Conservation (phyloP, 1,140 invertebrate species). For the Drosophila aff. region DNA sequence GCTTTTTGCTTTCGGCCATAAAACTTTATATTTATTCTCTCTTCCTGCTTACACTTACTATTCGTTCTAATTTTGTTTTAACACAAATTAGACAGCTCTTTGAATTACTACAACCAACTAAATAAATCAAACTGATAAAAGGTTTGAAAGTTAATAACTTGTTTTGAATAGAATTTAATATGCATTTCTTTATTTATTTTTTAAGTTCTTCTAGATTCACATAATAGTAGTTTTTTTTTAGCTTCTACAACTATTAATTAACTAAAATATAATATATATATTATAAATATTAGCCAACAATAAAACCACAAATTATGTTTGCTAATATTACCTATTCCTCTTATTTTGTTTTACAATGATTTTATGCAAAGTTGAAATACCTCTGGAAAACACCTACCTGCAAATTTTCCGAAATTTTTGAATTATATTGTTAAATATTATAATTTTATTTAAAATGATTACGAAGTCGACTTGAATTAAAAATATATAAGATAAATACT, state of each 20-base stretch:
- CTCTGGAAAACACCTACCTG: neutral
- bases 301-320: neutral
- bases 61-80: neutral
- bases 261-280: too few relatives aligned
- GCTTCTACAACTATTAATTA: neutral
- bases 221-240: too few relatives aligned
- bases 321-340: too few relatives aligned
- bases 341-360: too few relatives aligned
- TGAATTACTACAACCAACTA: neutral
- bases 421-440: neutral
- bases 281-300: too few relatives aligned
- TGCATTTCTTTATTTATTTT: neutral
- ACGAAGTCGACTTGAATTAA: neutral
- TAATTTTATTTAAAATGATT: neutral
- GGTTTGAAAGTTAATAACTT: neutral
- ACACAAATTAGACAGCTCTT: neutral
- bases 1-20: slow-evolving; percentile 9
- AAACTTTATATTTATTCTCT: slow-evolving; percentile 32
- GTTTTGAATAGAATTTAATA: neutral
- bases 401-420: too few relatives aligned
- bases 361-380: too few relatives aligned
- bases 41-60: neutral
- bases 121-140: neutral
- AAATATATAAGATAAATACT: too few relatives aligned
- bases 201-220: neutral